Conservation (phyloP, 2,888 invertebrate species). For the Cantharis nigra region DNA sequence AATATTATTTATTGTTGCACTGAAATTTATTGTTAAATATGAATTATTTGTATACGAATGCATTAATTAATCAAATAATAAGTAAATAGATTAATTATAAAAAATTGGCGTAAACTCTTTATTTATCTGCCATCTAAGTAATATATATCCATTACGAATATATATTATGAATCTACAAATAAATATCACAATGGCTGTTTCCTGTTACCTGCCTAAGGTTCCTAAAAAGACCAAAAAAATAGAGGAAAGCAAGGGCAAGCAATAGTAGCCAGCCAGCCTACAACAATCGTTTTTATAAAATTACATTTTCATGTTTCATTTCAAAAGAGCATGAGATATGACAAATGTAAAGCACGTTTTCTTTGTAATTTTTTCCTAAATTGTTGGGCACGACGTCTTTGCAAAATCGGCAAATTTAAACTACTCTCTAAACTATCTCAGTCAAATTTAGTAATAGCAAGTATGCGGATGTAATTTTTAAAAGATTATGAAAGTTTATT, state of each 20-base stretch:
- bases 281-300: conserved; percentile 34
- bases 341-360: conserved; percentile 41
- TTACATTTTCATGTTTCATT: conserved; percentile 26
- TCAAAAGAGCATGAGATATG: conserved; percentile 34
- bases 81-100: conserved; percentile 13
- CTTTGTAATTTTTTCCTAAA: conserved; percentile 26
- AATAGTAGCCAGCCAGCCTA: conserved; percentile 38
- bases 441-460: conserved; percentile 28
- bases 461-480: conserved; percentile 21
- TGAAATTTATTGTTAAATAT: background rate
- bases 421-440: conserved; percentile 26
- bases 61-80: conserved; percentile 1
- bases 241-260: conserved; percentile 33
- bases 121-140: conserved; percentile 27
- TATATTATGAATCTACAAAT: conserved; percentile 37
- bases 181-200: conserved; percentile 46
- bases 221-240: conserved; percentile 21
- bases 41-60: background rate
- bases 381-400: conserved; percentile 26
- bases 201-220: conserved; percentile 39
- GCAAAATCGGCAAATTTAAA: conserved; percentile 25
- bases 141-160: conserved; percentile 18
- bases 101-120: conserved; percentile 26
- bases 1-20: background rate
- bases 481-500: conserved; percentile 19